Conservation (phyloP, 2,888 invertebrate species). For the Antheraea yamamai region DNA sequence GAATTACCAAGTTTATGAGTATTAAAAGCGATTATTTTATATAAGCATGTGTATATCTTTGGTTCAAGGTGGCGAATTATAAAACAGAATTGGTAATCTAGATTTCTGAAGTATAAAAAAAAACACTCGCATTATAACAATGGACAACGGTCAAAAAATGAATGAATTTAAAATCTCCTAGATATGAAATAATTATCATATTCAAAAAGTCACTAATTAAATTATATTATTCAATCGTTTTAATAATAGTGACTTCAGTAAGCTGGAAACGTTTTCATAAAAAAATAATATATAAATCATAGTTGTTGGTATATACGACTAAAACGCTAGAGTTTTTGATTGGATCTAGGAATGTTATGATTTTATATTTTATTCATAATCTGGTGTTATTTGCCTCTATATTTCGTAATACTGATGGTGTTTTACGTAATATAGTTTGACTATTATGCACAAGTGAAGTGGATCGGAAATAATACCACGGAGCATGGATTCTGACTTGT, state of each 20-base stretch:
- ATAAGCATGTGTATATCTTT: neutral
- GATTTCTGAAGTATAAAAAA: neutral
- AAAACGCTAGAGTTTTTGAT: too few relatives aligned
- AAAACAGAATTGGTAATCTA: constrained; percentile 1
- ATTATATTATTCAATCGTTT: neutral
- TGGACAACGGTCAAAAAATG: neutral
- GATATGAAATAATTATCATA: neutral
- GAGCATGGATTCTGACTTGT: too few relatives aligned
- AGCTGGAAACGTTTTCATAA: constrained; percentile 2
- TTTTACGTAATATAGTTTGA: too few relatives aligned
- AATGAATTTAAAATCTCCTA: neutral
- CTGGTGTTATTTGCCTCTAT: too few relatives aligned
- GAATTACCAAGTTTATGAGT: neutral
- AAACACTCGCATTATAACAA: neutral
- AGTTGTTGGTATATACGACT: too few relatives aligned
- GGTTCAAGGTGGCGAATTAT: constrained; percentile 5
- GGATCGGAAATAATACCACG: too few relatives aligned
- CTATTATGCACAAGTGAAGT: too few relatives aligned
- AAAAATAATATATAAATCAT: neutral
- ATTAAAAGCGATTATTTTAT: neutral
- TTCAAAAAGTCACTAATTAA: neutral
- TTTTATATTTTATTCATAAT: too few relatives aligned
- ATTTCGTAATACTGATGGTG: too few relatives aligned
- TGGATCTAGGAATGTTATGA: too few relatives aligned
- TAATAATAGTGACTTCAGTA: neutral